Evolutionary conservation across 1,140 invertebrate genomes (phyloP), one percentile per base, ranked within the genome.

Genomic region (Yoshiicerus persimilis): DNA sequence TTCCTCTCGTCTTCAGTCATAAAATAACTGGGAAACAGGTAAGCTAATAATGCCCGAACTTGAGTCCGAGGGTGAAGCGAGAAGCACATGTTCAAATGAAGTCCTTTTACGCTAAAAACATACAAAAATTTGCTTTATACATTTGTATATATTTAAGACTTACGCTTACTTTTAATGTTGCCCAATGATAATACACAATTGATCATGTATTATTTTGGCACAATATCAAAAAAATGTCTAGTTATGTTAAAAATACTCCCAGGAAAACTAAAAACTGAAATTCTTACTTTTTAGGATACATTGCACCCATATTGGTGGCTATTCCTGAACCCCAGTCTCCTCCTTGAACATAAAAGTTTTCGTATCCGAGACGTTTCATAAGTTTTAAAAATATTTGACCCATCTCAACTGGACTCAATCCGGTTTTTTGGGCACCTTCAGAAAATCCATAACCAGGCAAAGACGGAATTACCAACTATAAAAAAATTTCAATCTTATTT

Each of bases 401-500:
- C 41, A 92, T 92, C 85, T 92, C 91, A 10, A 94, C 91, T 1
- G 93, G 91, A 34, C 94, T 94, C 2, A 96, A 91, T 2, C 96
- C 95, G 11, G 94, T 94, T 91, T 92, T 94, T 93, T 0, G 93
- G 91, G 93, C 94, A 88, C 94, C 95, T 91, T 96, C 94, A 1
- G 97, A 98, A 92, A 95, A 98, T 47, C 96, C 97, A 93, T 96
- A 98, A 8, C 97, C 97, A 3, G 97, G 97, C 84, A 97, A 92
- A 64, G 96, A 96, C 8, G 96, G 96, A 8, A 94, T 94, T 23
- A 98, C 56, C 6, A 90, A 20, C 86, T 90, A 93, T 91, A 94
- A 94, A n/a, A n/a, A n/a, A n/a, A n/a, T n/a, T n/a, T n/a, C n/a
- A n/a, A n/a, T n/a, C n/a, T n/a, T n/a, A n/a, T n/a, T n/a, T n/a